Evolutionary conservation across 1,140 invertebrate species (phyloP).

Genomic region (Microplitis mediator): DNA sequence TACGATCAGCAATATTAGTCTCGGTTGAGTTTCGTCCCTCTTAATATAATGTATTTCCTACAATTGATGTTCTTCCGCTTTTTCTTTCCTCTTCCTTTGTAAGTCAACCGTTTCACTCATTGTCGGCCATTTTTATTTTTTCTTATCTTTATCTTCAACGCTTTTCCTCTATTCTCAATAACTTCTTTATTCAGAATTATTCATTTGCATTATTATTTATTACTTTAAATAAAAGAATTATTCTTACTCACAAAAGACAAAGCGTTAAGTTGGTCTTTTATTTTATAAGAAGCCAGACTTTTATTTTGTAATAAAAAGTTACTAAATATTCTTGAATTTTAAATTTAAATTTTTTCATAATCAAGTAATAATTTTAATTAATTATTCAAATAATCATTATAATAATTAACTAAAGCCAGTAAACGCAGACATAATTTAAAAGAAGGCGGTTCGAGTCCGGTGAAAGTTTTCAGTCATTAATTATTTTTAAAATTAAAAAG

Average conservation of each 20-base stretch:
- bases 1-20: conserved; percentile 52
- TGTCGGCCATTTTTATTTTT: not conserved
- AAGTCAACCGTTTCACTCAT: not conserved
- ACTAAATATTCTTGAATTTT: no score
- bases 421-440: no score
- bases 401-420: no score
- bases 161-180: not conserved
- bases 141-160: not conserved
- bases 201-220: not conserved
- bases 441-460: no score
- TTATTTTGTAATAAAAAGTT: no score
- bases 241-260: no score
- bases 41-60: not conserved
- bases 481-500: not conserved
- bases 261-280: no score
- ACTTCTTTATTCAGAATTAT: not conserved
- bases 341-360: no score
- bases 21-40: conserved; percentile 26
- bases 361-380: no score
- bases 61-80: not conserved
- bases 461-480: not conserved
- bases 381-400: no score
- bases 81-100: not conserved
- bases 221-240: no score
- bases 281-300: no score